Conservation (phyloP, 1,140 invertebrate genomes). For the Drosophila auraria region DNA sequence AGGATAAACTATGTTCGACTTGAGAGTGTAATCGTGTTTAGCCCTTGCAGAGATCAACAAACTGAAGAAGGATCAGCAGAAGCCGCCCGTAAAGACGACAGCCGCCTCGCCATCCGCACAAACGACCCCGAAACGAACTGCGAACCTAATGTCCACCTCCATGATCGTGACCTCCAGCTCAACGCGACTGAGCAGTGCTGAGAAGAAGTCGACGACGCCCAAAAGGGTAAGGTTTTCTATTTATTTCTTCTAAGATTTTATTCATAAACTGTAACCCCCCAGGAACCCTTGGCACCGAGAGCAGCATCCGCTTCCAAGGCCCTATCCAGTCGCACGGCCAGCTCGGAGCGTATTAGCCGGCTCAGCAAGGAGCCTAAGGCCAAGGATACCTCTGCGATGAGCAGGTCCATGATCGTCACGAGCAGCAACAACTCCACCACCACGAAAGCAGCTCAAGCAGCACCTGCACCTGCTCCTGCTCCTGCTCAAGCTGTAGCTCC, state of each 20-base stretch:
- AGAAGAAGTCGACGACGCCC: constrained; percentile 86
- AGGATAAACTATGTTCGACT: not conserved
- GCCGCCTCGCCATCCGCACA: constrained; percentile 77
- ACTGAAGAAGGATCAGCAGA: constrained; percentile 76
- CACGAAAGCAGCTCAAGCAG: constrained; percentile 26
- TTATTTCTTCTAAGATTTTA: not conserved
- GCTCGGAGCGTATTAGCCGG: constrained; percentile 79
- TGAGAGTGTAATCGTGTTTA: not conserved
- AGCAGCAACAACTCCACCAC: constrained; percentile 42
- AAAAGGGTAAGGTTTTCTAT: constrained; percentile 84
- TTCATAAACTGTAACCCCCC: not conserved
- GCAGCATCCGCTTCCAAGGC: constrained; percentile 77
- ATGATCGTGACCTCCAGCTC: constrained; percentile 81
- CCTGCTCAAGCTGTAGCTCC: constrained; percentile 4
- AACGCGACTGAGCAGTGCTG: constrained; percentile 82
- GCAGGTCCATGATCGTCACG: constrained; percentile 73
- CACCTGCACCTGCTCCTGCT: constrained; percentile 1
- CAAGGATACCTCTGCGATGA: constrained; percentile 67
- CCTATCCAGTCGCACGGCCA: constrained; percentile 71
- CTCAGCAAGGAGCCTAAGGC: constrained; percentile 62
- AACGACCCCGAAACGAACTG: constrained; percentile 83
- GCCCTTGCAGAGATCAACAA: constrained; percentile 74
- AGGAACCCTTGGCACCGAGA: constrained; percentile 74
- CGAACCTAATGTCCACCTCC: constrained; percentile 83
- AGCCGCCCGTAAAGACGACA: constrained; percentile 77